Base-by-base conservation (phyloP, 2,888 invertebrate genomes). In the Oxytorus armatus region DNA sequence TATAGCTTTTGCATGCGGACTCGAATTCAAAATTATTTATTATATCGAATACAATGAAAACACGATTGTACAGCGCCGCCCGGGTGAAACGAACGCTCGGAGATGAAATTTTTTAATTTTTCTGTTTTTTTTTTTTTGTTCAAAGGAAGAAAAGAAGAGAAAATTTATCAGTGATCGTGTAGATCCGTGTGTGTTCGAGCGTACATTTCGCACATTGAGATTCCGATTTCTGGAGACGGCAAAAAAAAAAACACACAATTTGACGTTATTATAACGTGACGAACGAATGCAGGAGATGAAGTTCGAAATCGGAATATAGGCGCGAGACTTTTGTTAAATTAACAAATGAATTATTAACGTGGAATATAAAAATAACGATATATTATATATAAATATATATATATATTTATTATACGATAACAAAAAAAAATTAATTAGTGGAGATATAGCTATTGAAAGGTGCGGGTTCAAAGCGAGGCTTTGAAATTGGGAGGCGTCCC, bases 401-500 rank as follows among this genome's bases (percentile, higher is more conserved):
- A 88, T 89, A 85, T 89, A 90, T 91, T 88, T 90, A 90, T 89
- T 89, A 90, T 90, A 90, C 89, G 85, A 89, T 88, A 83, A 85
- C 2, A 85, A 70, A 49, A 73, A 81, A 73, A 84, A 85, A 88
- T 83, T 86, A 89, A 89, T 86, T 89, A 90, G 88, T 86, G 85
- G 84, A 86, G 86, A 84, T 82, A 84, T 86, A 86, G 84, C 81
- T 84, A 83, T 68, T 75, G 78, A 85, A 82, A 85, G 83, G 85
- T 85, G 86, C 85, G 86, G 88, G 85, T 85, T 88, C 85, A 84
- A 86, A 86, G 86, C 85, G 80, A 83, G 85, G 85, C 83, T 87
- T 86, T 84, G 74, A 51, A 84, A 86, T 83, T 82, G 79, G 79
- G 82, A 86, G 84, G 85, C 85, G 84, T 86, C 85, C 82, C 81